phyloP scores from a whole-genome alignment of 2,888 invertebrate genomes.

The Tuta absoluta region DNA sequence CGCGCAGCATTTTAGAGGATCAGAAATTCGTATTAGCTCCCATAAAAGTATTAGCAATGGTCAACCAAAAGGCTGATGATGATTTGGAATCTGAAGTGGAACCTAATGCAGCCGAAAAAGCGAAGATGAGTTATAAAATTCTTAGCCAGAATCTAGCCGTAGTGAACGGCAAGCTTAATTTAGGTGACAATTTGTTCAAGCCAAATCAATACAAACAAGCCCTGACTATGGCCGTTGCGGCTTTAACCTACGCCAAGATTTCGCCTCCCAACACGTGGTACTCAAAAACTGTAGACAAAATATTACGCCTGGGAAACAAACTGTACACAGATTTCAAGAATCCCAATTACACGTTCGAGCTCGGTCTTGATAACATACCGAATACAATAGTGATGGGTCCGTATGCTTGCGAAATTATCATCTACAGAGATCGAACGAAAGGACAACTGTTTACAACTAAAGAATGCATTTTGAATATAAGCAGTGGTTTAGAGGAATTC shows the following conservation, averaged over 20 bases:
- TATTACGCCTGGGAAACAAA: constrained; percentile 81
- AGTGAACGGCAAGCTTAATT: constrained; percentile 80
- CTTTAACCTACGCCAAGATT: constrained; percentile 84
- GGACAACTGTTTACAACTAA: constrained; percentile 75
- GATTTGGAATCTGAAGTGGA: constrained; percentile 76
- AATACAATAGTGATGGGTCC: constrained; percentile 80
- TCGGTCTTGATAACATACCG: constrained; percentile 79
- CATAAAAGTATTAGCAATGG: constrained; percentile 73
- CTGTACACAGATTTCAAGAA: constrained; percentile 78
- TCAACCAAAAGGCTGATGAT: constrained; percentile 65
- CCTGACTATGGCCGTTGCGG: constrained; percentile 80
- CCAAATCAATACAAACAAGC: constrained; percentile 82
- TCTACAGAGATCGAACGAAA: constrained; percentile 76
- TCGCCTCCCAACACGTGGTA: constrained; percentile 83
- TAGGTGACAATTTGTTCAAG: constrained; percentile 81
- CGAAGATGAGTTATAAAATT: constrained; percentile 79
- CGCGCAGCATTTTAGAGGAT: constrained; percentile 71
- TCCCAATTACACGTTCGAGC: constrained; percentile 72
- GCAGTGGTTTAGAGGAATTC: constrained; percentile 73
- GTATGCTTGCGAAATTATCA: constrained; percentile 80
- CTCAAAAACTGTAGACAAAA: constrained; percentile 80
- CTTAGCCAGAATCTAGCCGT: constrained; percentile 80
- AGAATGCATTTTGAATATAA: constrained; percentile 76
- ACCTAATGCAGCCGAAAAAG: constrained; percentile 70
- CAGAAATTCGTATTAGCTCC: constrained; percentile 74